Conservation (phyloP, 2,888 invertebrate genomes). For the Tridacna gigas region DNA sequence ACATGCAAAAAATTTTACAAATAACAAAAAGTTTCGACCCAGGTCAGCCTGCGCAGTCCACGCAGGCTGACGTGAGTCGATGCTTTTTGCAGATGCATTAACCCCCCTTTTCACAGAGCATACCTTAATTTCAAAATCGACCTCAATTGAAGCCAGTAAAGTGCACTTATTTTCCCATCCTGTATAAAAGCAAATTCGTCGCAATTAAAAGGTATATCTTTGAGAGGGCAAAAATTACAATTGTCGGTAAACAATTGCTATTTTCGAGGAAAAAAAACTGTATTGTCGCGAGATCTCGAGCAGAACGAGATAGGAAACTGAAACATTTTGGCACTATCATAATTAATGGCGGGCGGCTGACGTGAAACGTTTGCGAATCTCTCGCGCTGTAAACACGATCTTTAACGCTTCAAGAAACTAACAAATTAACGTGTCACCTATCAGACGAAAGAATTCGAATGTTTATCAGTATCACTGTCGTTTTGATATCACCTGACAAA, state of each 20-base stretch:
- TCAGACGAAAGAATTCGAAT: slow-evolving; percentile 21
- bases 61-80: too few species aligned
- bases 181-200: not conserved
- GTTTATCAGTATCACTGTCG: slow-evolving; percentile 6
- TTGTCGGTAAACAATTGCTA: not conserved
- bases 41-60: too few species aligned
- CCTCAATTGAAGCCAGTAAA: too few species aligned
- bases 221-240: not conserved
- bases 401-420: slow-evolving; percentile 26
- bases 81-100: too few species aligned
- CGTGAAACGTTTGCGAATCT: slow-evolving; percentile 19
- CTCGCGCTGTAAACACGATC: not conserved
- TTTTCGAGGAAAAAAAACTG: not conserved
- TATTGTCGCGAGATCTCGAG: slow-evolving; percentile 24
- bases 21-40: too few species aligned
- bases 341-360: slow-evolving; percentile 26
- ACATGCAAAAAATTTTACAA: too few species aligned
- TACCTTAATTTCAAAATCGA: too few species aligned
- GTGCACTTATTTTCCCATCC: too few species aligned
- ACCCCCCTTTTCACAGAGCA: too few species aligned
- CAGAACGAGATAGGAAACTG: slow-evolving; percentile 29
- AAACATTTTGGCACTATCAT: slow-evolving; percentile 32
- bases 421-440: slow-evolving; percentile 23
- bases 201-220: not conserved
- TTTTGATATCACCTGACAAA: not conserved